These are phyloP conservation scores for Anas georgica DNA, from an alignment of 2,797 vertebrate genomes.

Conservation along the genomic window DNA sequence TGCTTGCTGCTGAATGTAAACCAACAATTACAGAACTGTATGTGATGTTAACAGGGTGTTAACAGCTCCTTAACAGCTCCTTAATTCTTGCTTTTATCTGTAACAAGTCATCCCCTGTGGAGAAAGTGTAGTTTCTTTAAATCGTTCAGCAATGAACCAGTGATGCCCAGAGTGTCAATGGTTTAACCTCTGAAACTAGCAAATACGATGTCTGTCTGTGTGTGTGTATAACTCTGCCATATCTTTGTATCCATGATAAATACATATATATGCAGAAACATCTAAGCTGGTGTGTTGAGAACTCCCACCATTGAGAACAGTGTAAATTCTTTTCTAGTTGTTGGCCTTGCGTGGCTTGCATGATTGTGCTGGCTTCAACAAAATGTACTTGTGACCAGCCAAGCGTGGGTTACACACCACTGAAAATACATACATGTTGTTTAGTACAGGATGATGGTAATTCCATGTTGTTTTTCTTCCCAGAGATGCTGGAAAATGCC, in stretches of 20 bases:
- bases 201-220: neutral
- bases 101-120: neutral
- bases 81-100: neutral
- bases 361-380: neutral
- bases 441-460: neutral
- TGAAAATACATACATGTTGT: fast-evolving
- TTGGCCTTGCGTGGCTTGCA: neutral
- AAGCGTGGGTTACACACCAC: neutral
- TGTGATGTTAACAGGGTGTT: neutral
- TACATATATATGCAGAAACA: fast-evolving
- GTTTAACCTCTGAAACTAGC: neutral
- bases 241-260: neutral
- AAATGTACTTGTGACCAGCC: neutral
- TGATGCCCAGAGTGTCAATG: neutral
- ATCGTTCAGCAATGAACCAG: neutral
- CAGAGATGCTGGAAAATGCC: neutral
- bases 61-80: neutral
- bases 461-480: neutral
- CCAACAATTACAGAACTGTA: neutral
- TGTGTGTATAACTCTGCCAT: neutral
- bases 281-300: neutral
- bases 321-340: neutral
- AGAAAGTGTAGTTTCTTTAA: neutral
- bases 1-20: neutral
- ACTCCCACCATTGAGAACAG: neutral